Base-by-base conservation (phyloP, 2,113 vertebrate species). In the Lepus europaeus region DNA sequence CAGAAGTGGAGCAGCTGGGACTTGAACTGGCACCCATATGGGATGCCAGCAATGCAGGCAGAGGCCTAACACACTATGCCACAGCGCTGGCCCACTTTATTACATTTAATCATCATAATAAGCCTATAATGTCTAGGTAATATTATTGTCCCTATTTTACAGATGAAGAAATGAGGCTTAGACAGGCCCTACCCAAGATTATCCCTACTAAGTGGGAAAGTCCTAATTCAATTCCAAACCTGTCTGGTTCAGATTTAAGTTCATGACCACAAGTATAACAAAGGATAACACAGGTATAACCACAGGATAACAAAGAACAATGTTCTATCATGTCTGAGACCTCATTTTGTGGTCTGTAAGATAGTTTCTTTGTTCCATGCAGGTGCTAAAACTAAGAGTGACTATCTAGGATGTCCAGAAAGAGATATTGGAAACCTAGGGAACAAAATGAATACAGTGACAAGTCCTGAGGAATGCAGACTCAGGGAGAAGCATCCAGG, bases 361-460 rank as follows among this genome's bases (percentile, higher is more conserved):
- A 45, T 22, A 45, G 16, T n/a, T 92, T 77, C 39, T 72, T 86
- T 95, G 13, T 2, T 77, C 31, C 5, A 8, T 69, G 23, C 3
- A 82, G 9, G 25, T n/a, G 64, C 63, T 25, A 88, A 79, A 23
- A 23, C 11, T 82, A 87, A 61, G 4, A 39, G 22, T 31, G 6
- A 87, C 17, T 68, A 56, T 6, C 53, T 33, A 81, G 25, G 5
- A 73, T 73, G 3, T 78, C 27, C 36, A 85, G 33, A 11, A 11
- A 93, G 80, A 72, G 13, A 25, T 66, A 76, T 13, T 22, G 29
- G 10, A 90, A 81, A 85, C 66, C 22, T 16, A 91, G 11, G 49
- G 25, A 86, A 83, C 7, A 78, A 91, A 78, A 59, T 90, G n/a
- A 89, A 73, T 91, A 70, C 88, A 81, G 27, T 93, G 36, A 83